phyloP scores from a whole-genome alignment of 1,140 invertebrate species.

The Scaptomyza pallida region DNA sequence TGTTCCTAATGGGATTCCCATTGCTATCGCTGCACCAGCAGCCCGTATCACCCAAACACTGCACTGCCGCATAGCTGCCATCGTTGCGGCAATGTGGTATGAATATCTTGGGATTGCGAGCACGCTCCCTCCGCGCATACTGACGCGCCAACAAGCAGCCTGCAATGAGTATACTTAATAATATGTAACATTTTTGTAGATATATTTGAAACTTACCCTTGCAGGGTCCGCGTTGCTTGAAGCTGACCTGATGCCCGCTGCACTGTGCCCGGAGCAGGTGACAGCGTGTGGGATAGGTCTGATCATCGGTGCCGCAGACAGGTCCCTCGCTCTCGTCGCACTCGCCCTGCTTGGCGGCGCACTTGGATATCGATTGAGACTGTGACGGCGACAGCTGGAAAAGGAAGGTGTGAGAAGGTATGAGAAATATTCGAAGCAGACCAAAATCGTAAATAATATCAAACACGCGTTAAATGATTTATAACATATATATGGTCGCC shows the following conservation, averaged over 20 bases:
- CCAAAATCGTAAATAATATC: conserved; percentile 53
- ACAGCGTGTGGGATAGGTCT: conserved; percentile 91
- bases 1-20: conserved; percentile 91
- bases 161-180: conserved; percentile 15
- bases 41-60: conserved; percentile 91
- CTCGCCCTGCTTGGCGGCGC: conserved; percentile 78
- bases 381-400: conserved; percentile 49
- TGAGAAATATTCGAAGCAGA: conserved; percentile 30
- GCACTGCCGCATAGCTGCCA: conserved; percentile 92
- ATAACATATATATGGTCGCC: conserved; percentile 72
- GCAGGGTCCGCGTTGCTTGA: conserved; percentile 90
- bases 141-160: conserved; percentile 74
- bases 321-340: conserved; percentile 84
- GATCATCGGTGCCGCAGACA: conserved; percentile 92
- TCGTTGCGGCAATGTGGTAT: conserved; percentile 90
- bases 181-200: not conserved
- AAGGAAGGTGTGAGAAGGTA: conserved; percentile 32
- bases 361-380: conserved; percentile 73
- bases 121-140: conserved; percentile 69
- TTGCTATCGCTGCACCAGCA: conserved; percentile 91
- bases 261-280: conserved; percentile 90
- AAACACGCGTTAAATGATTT: conserved; percentile 82
- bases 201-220: conserved; percentile 87
- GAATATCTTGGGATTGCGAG: conserved; percentile 85
- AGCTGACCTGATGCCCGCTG: conserved; percentile 87